Percentiles rank a stretch among this genome's conserved stretches.
Conservation (phyloP, 2,888 invertebrate genomes). For the Marronus borbonicus region DNA sequence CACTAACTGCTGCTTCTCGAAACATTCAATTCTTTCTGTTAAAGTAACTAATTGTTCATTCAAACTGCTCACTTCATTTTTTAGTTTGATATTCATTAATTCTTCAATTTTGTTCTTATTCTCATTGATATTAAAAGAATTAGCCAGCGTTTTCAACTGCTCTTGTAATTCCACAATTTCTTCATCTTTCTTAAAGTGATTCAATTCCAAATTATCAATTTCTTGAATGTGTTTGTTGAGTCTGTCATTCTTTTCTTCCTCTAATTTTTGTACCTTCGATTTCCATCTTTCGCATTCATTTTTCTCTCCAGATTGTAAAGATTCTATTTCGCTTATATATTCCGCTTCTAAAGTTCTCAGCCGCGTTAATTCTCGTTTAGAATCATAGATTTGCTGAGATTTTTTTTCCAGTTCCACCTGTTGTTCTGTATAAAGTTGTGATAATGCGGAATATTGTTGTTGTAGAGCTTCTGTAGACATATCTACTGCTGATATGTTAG, state of each 20-base stretch:
- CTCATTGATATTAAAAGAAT: not conserved
- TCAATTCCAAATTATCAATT: slow-evolving; percentile 39
- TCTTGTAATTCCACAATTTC: slow-evolving; percentile 50
- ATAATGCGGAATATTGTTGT: slow-evolving; percentile 27
- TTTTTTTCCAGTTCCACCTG: slow-evolving; percentile 56
- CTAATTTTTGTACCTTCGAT: slow-evolving; percentile 50
- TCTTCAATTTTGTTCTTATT: slow-evolving; percentile 14
- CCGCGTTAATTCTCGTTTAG: slow-evolving; percentile 58
- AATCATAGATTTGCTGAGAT: slow-evolving; percentile 61
- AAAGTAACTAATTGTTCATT: slow-evolving; percentile 56
- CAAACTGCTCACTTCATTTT: slow-evolving; percentile 39
- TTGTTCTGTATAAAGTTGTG: slow-evolving; percentile 4
- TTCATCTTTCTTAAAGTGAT: slow-evolving; percentile 45
- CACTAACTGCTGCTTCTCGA: slow-evolving; percentile 23
- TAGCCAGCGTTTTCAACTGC: slow-evolving; percentile 18
- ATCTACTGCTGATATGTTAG: slow-evolving; percentile 18
- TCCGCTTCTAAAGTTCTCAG: slow-evolving; percentile 59
- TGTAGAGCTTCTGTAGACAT: slow-evolving; percentile 51
- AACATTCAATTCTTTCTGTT: slow-evolving; percentile 53
- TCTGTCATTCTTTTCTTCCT: slow-evolving; percentile 48
- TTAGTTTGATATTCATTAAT: slow-evolving; percentile 31
- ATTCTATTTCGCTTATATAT: slow-evolving; percentile 56
- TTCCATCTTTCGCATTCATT: slow-evolving; percentile 39
- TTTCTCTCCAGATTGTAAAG: slow-evolving; percentile 46
- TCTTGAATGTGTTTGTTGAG: slow-evolving; percentile 30